Conservation (phyloP, 2,888 invertebrate species). For the Phrixothrix hirtus region DNA sequence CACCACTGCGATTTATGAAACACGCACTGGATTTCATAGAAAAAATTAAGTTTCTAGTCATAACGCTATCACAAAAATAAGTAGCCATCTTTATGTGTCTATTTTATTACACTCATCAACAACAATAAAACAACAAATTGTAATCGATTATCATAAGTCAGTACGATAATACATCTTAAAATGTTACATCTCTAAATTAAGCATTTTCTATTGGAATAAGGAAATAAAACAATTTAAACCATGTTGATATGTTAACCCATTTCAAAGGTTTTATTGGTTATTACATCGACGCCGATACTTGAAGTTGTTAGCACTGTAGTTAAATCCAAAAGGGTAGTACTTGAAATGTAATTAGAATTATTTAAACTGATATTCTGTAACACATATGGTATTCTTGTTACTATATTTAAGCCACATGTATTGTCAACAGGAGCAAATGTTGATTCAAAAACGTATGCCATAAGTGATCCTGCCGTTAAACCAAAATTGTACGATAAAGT, state of each 20-base stretch:
- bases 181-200: too few relatives aligned
- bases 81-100: too few relatives aligned
- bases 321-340: slow-evolving; percentile 19
- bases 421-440: slow-evolving; percentile 51
- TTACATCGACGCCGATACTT: slow-evolving; percentile 19
- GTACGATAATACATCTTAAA: too few relatives aligned
- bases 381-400: slow-evolving; percentile 12
- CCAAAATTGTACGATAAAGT: slow-evolving; percentile 89
- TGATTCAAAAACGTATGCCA: slow-evolving; percentile 74
- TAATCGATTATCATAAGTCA: too few relatives aligned
- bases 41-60: too few relatives aligned
- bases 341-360: slow-evolving; percentile 23
- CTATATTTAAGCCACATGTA: slow-evolving; percentile 42
- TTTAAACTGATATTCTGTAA: slow-evolving; percentile 27
- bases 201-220: slow-evolving; percentile 15
- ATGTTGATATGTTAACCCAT: slow-evolving; percentile 21
- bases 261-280: slow-evolving; percentile 19
- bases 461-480: slow-evolving; percentile 78
- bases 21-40: too few relatives aligned
- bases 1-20: too few relatives aligned
- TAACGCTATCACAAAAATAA: too few relatives aligned
- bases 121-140: too few relatives aligned
- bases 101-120: too few relatives aligned
- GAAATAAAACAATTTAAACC: slow-evolving; percentile 4
- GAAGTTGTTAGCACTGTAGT: slow-evolving; percentile 23